A percentile compares a stretch with the other conserved stretches of the same genome.
These are phyloP conservation scores for Scyliorhinus canicula DNA, from an alignment of 2,797 vertebrate genomes.

Conservation along the genomic window DNA sequence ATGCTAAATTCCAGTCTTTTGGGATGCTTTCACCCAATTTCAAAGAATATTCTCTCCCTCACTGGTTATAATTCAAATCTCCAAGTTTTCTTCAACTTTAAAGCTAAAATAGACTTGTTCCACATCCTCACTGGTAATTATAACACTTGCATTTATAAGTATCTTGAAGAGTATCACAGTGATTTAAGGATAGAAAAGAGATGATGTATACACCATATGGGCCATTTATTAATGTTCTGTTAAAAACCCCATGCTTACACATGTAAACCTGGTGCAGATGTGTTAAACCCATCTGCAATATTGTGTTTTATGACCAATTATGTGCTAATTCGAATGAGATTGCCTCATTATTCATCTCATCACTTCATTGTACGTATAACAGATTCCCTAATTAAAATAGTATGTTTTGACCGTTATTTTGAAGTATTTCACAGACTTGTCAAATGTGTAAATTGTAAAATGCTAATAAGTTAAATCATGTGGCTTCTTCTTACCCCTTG, in stretches of 20 bases:
- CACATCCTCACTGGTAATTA: neutral
- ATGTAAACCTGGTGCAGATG: constrained; percentile 19
- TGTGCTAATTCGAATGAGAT: constrained; percentile 24
- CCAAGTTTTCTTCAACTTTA: neutral
- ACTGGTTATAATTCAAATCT: neutral
- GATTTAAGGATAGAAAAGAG: neutral
- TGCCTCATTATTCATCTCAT: constrained; percentile 31
- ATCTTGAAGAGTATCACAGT: neutral
- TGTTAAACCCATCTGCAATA: neutral
- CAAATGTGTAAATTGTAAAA: neutral
- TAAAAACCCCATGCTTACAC: neutral
- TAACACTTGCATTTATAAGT: neutral
- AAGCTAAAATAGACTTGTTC: neutral
- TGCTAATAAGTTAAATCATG: neutral
- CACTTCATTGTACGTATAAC: constrained; percentile 9
- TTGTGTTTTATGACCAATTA: constrained; percentile 21
- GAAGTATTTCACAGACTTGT: constrained; percentile 22
- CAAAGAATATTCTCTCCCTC: neutral
- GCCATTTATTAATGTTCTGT: neutral
- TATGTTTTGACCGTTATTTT: constrained; percentile 16
- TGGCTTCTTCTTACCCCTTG: constrained; percentile 1
- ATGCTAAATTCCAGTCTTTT: neutral
- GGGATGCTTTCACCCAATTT: neutral
- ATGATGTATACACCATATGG: constrained; percentile 3
- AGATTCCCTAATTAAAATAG: constrained; percentile 17